phyloP scores from a whole-genome alignment of 2,797 vertebrate genomes.

The Urophycis tenuis region DNA sequence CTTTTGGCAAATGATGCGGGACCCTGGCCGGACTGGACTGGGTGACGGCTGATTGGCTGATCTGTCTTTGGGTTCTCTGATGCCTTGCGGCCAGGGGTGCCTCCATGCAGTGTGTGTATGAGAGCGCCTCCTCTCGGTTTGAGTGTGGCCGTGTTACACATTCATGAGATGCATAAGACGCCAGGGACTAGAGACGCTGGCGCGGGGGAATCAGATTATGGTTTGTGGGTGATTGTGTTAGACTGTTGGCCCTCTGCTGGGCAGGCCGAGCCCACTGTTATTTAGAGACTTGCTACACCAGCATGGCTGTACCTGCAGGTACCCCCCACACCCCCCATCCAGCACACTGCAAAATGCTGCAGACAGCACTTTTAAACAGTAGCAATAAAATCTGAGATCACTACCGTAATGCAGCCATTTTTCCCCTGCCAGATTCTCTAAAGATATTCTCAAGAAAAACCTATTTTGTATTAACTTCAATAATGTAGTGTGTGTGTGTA shows the following conservation, averaged over 20 bases:
- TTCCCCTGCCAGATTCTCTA: slow-evolving; percentile 12
- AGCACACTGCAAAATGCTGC: slow-evolving; percentile 37
- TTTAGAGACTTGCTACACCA: background rate
- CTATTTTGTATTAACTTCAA: slow-evolving; percentile 49
- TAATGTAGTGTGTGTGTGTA: slow-evolving; percentile 33
- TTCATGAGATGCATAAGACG: background rate
- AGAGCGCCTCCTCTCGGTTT: background rate
- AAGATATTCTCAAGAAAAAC: slow-evolving; percentile 40
- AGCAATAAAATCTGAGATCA: slow-evolving; percentile 50
- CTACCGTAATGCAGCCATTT: slow-evolving; percentile 54
- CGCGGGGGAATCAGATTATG: background rate
- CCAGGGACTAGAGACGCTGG: too few species aligned
- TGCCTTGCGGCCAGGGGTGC: background rate
- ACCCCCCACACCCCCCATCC: background rate
- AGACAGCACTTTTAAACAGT: slow-evolving; percentile 46
- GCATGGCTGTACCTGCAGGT: slow-evolving; percentile 24
- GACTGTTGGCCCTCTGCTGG: background rate
- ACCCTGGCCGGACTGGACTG: background rate
- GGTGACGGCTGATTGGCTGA: background rate
- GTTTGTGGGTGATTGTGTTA: background rate
- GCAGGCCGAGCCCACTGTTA: background rate
- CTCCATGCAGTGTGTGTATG: background rate
- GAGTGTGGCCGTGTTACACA: background rate
- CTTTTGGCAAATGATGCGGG: too few species aligned
- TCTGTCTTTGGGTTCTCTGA: background rate